Conservation (phyloP, 30 jellyfish, hydroid and myxozoan species). For the Morbakka virulenta region DNA sequence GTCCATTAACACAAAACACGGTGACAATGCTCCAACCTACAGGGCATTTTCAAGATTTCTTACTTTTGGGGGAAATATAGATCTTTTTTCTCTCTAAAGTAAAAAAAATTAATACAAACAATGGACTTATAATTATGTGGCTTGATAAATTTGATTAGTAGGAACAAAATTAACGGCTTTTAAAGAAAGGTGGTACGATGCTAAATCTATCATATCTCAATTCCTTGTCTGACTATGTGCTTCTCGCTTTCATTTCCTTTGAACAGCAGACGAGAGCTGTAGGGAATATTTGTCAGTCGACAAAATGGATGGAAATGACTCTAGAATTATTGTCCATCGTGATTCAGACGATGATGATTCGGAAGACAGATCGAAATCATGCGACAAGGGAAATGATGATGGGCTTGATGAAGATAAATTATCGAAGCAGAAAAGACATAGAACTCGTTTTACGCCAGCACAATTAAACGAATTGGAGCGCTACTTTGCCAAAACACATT, state of each 20-base stretch:
- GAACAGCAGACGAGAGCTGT: slow-evolving; percentile 66
- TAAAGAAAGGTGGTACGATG: no score
- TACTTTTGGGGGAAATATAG: no score
- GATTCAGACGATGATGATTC: slow-evolving; percentile 42
- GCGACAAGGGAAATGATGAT: slow-evolving; percentile 49
- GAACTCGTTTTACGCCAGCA: slow-evolving; percentile 97
- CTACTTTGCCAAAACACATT: slow-evolving; percentile 93
- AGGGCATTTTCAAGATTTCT: no score
- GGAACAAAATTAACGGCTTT: no score
- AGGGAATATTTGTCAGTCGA: slow-evolving; percentile 44
- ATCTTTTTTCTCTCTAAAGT: no score
- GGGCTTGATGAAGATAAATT: slow-evolving; percentile 72
- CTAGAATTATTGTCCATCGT: slow-evolving; percentile 36
- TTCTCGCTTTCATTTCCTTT: neutral
- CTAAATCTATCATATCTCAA: no score
- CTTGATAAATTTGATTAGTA: no score
- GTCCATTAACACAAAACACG: no score
- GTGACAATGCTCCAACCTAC: no score
- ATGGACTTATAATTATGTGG: no score
- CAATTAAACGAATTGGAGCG: slow-evolving; percentile 94
- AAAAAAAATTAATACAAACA: no score
- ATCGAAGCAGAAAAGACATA: slow-evolving; percentile 91
- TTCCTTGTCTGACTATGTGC: no score
- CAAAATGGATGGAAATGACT: slow-evolving; percentile 40
- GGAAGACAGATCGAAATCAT: slow-evolving; percentile 28